A percentile compares a stretch with the other conserved stretches of the same genome.
Evolutionary conservation across 1,140 invertebrate genomes (phyloP).

Genomic region (Stenopsyche tienmushanensis): DNA sequence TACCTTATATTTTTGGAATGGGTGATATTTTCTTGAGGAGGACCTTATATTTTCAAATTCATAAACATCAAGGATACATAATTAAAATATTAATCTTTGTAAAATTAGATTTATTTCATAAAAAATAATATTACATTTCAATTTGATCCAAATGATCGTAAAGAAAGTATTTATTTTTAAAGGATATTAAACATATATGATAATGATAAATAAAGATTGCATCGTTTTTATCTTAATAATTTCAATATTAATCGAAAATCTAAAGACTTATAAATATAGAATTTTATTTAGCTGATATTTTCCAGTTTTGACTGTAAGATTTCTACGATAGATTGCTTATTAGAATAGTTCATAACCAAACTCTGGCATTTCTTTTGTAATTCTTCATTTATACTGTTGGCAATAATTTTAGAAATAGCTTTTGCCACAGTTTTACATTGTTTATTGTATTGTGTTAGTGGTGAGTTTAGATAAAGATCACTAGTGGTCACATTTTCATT

Average conservation of each 20-base stretch:
- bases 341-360: constrained; percentile 23
- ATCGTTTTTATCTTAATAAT: constrained; percentile 2
- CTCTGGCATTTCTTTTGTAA: constrained; percentile 34
- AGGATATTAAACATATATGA: neutral
- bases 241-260: neutral
- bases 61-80: too few relatives aligned
- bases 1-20: too few relatives aligned
- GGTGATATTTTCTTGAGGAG: too few relatives aligned
- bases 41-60: too few relatives aligned
- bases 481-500: too few relatives aligned
- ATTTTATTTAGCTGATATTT: constrained; percentile 13
- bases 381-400: constrained; percentile 26
- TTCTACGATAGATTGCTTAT: constrained; percentile 6
- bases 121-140: too few relatives aligned
- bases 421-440: constrained; percentile 26
- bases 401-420: constrained; percentile 27
- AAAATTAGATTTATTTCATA: too few relatives aligned
- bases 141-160: too few relatives aligned
- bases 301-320: constrained; percentile 10
- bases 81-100: too few relatives aligned
- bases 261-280: neutral
- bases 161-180: neutral
- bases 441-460: too few relatives aligned
- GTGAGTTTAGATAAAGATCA: too few relatives aligned
- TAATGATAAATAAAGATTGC: neutral